Base-by-base conservation (phyloP, 2,888 invertebrate species). In the Halictus ligatus region DNA sequence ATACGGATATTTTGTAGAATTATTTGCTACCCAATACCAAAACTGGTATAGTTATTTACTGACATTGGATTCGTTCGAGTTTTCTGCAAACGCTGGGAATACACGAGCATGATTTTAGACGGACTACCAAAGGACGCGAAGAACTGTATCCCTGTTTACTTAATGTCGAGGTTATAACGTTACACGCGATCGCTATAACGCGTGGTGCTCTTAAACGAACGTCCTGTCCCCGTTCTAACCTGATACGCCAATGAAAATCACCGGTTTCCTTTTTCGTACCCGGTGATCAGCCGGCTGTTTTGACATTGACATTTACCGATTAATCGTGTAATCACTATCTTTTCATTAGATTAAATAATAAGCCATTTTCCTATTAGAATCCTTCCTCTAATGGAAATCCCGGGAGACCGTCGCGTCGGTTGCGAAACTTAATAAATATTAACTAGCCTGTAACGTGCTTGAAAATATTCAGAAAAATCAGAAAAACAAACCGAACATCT, bases 221-320 rank as follows among this genome's bases (percentile, higher is more conserved):
- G 48, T 73, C 73, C 60, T 60, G 81, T 83, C 83, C 77, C n/a
- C 73, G 54, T 77, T 84, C 74, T 76, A 77, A 43, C 83, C 35
- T 15, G 54, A 40, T 58, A 76, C 12, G n/a, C 54, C 58, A 58
- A 60, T 82, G 83, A 74, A 84, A 84, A 84, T 84, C 54, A 77
- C 83, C 15, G 21, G 83, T 84, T 82, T 84, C 83, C 83, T 73
- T 84, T 84, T 84, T 84, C 73, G 67, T 77, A 64, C 46, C 54
- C 54, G 48, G 15, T 13, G 58, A 82, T 84, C 76, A 74, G 21
- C 35, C 40, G 58, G 8, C 18, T 15, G 54, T 64, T 81, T 84
- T 84, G 84, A 84, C 84, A 84, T 84, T 84, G 81, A 82, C 81
- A 82, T 82, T 82, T 82, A 82, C 50, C 67, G 29, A 69, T 78